These are phyloP conservation scores for Ferdinandea cuprea DNA, from an alignment of 2,888 invertebrate species.

Conservation along the genomic window DNA sequence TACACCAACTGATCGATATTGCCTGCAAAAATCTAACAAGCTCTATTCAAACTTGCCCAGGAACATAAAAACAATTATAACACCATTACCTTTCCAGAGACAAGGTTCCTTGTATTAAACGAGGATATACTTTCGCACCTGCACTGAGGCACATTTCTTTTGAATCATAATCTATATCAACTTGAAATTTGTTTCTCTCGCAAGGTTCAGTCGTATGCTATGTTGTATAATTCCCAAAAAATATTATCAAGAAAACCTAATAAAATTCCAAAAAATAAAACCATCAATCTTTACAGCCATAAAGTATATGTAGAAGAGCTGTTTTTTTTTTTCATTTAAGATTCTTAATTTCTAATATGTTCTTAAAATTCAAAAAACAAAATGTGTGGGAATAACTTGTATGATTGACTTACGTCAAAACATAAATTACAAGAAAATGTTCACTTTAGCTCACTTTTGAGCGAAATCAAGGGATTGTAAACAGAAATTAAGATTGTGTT, in stretches of 20 bases:
- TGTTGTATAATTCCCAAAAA: too few species aligned
- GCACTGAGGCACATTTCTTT: too few species aligned
- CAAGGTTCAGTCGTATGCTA: too few species aligned
- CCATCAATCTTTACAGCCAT: slow-evolving; percentile 11
- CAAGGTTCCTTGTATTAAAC: too few species aligned
- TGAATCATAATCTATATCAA: too few species aligned
- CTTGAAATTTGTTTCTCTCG: too few species aligned
- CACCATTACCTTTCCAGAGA: too few species aligned
- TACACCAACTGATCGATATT: too few species aligned
- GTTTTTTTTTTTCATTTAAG: not conserved
- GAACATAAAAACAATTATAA: too few species aligned
- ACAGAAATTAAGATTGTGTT: not conserved
- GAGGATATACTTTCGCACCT: too few species aligned
- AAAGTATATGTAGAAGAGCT: not conserved
- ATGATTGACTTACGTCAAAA: slow-evolving; percentile 23
- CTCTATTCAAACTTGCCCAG: too few species aligned
- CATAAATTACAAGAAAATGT: slow-evolving; percentile 7
- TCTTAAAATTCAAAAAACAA: not conserved
- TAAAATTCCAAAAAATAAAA: not conserved
- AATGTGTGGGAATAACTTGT: not conserved
- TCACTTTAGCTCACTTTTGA: not conserved
- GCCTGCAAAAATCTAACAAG: too few species aligned
- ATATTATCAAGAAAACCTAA: not conserved
- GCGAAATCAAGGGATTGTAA: slow-evolving; percentile 2
- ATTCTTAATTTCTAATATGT: not conserved